A percentile compares a stretch with the other conserved stretches of the same genome.
Conservation (phyloP, 2,113 vertebrate genomes). For the Podarcis raffonei region DNA sequence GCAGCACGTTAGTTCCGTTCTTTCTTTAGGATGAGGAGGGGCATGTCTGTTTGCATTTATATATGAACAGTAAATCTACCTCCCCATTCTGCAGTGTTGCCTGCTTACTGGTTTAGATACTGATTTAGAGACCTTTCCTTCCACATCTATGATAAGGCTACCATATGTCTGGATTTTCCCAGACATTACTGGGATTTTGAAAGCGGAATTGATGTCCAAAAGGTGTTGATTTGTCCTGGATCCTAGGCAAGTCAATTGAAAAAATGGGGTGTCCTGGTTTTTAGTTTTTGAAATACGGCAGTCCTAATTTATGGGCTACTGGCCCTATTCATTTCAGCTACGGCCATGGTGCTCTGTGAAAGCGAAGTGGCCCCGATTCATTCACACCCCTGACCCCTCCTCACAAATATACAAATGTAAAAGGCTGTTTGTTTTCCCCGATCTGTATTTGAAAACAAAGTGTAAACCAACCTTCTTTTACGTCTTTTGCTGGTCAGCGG, state of each 20-base stretch:
- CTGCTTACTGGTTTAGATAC: neutral
- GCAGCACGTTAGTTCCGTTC: no score
- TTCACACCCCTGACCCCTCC: neutral
- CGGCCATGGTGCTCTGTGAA: neutral
- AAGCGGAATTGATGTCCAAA: no score
- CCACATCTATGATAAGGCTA: no score
- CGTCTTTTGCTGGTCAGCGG: slow-evolving; percentile 79
- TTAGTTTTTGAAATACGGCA: no score
- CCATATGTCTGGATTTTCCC: no score
- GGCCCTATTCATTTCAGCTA: neutral
- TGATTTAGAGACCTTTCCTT: neutral
- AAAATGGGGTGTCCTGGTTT: no score
- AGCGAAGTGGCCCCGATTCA: neutral
- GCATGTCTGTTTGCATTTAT: no score
- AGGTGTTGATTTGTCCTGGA: no score
- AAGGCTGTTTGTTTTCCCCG: slow-evolving; percentile 64
- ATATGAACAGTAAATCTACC: no score
- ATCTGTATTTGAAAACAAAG: slow-evolving; percentile 57
- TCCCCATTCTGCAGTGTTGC: neutral
- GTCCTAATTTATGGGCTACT: neutral
- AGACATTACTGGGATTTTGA: no score
- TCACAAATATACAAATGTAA: slow-evolving; percentile 49
- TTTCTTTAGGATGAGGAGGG: no score
- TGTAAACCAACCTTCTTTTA: slow-evolving; percentile 85
- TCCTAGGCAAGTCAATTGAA: no score